Conservation (phyloP, 2,113 vertebrate genomes). For the Amblyornis subalaris region DNA sequence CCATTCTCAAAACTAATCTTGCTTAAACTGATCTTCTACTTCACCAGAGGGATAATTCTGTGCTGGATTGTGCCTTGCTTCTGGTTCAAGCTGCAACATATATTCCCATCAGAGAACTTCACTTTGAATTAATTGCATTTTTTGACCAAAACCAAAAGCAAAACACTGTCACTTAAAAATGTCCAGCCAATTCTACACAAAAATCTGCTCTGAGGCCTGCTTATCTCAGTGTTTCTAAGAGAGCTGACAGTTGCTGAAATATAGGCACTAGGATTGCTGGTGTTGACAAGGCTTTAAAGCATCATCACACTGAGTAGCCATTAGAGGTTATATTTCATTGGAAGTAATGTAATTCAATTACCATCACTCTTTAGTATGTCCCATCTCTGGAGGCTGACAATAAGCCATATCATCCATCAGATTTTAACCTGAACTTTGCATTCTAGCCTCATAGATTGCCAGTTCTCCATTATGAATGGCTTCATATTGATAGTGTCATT, state of each 20-base stretch:
- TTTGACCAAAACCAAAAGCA: not conserved
- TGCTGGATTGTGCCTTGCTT: not conserved
- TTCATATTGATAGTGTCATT: slow-evolving; percentile 20
- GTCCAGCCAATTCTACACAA: not conserved
- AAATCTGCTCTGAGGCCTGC: slow-evolving; percentile 1
- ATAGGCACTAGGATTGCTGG: slow-evolving; percentile 55
- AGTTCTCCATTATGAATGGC: slow-evolving; percentile 16
- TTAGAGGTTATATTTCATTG: slow-evolving; percentile 67
- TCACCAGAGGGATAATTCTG: not conserved
- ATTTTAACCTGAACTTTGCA: slow-evolving; percentile 56
- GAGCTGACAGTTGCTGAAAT: slow-evolving; percentile 65
- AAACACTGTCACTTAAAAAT: slow-evolving; percentile 36
- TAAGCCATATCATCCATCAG: slow-evolving; percentile 39
- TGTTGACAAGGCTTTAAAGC: slow-evolving; percentile 67
- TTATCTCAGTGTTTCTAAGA: slow-evolving; percentile 49
- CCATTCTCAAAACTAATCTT: not conserved
- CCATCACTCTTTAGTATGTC: slow-evolving; percentile 49
- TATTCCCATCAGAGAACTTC: not conserved
- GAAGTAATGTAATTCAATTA: slow-evolving; percentile 64
- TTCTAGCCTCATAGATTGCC: slow-evolving; percentile 20
- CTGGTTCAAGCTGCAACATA: not conserved
- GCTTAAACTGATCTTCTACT: not conserved
- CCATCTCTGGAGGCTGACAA: slow-evolving; percentile 41
- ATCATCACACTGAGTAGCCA: slow-evolving; percentile 62
- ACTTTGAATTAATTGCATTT: not conserved